Conservation (phyloP, 2,888 invertebrate species). For the Calliopum simillimum region DNA sequence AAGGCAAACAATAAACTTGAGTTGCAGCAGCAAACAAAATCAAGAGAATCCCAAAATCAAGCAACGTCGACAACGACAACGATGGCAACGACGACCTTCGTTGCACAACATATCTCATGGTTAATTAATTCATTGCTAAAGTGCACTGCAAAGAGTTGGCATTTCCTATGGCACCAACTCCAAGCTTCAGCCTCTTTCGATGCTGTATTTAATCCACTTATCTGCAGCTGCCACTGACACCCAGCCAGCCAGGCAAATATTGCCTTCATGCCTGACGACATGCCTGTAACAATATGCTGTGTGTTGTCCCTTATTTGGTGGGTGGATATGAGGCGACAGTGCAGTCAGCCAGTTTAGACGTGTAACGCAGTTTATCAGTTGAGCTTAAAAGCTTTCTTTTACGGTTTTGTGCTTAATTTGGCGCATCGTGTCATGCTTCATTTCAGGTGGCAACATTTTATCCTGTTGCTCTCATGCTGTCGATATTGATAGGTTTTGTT, state of each 20-base stretch:
- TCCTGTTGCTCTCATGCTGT: neutral
- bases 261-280: neutral
- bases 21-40: neutral
- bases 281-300: neutral
- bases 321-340: too few relatives aligned
- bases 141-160: neutral
- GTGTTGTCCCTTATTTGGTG: neutral
- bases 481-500: too few relatives aligned
- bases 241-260: neutral
- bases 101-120: conserved; percentile 25
- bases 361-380: conserved; percentile 2
- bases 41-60: neutral
- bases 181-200: neutral
- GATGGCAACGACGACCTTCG: neutral
- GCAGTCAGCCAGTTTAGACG: too few relatives aligned
- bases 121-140: conserved; percentile 33
- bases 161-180: neutral
- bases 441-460: conserved; percentile 10
- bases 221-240: conserved; percentile 15
- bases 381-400: conserved; percentile 27
- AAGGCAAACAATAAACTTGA: neutral
- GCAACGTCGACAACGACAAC: neutral
- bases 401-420: conserved; percentile 25
- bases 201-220: conserved; percentile 33
- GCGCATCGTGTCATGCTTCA: conserved; percentile 21